Conservation (phyloP, 2,888 invertebrate genomes). For the Gari tellinella region DNA sequence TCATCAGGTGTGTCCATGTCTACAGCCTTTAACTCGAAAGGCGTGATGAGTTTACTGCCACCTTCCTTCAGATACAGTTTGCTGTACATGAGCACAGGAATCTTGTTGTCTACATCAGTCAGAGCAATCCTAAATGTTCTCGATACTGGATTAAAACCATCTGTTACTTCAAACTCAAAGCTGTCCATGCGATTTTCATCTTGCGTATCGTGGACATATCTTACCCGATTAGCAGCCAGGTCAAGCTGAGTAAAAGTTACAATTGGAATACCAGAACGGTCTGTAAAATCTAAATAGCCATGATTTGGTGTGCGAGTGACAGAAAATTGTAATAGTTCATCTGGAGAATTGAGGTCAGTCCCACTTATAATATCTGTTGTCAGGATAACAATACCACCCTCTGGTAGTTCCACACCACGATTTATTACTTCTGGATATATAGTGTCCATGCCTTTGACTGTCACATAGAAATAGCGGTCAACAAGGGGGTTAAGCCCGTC, state of each 20-base stretch:
- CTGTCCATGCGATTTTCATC: slow-evolving; percentile 83
- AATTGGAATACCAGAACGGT: slow-evolving; percentile 77
- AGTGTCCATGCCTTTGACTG: slow-evolving; percentile 80
- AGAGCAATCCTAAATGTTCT: slow-evolving; percentile 83
- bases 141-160: slow-evolving; percentile 81
- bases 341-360: slow-evolving; percentile 81
- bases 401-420: slow-evolving; percentile 81
- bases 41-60: slow-evolving; percentile 81
- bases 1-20: slow-evolving; percentile 81
- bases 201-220: slow-evolving; percentile 81
- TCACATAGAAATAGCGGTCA: slow-evolving; percentile 83
- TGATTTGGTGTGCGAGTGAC: slow-evolving; percentile 81
- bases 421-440: slow-evolving; percentile 82
- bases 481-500: slow-evolving; percentile 83
- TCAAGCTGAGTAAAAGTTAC: slow-evolving; percentile 82
- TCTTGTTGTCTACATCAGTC: slow-evolving; percentile 83
- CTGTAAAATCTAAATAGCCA: slow-evolving; percentile 81
- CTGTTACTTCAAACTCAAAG: slow-evolving; percentile 84
- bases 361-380: slow-evolving; percentile 82
- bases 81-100: slow-evolving; percentile 81
- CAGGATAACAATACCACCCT: slow-evolving; percentile 80
- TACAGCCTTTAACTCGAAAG: slow-evolving; percentile 83
- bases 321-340: slow-evolving; percentile 79
- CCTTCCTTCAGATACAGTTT: slow-evolving; percentile 81
- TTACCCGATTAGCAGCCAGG: slow-evolving; percentile 82